Conservation (phyloP, 2,888 invertebrate species). For the Galerucella nymphaeae region DNA sequence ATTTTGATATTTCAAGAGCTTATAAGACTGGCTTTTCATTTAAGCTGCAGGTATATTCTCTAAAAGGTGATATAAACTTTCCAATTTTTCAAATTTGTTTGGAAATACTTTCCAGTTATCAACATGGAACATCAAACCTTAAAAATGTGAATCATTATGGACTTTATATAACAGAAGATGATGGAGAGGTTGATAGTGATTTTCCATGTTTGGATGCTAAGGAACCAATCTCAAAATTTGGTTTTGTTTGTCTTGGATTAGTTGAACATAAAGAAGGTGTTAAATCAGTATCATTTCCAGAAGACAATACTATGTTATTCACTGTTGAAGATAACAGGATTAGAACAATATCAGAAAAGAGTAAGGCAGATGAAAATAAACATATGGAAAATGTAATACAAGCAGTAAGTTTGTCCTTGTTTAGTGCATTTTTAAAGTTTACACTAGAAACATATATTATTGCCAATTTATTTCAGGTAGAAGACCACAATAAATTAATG, state of each 20-base stretch:
- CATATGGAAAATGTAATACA: constrained; percentile 67
- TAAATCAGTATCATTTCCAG: constrained; percentile 61
- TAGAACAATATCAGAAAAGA: constrained; percentile 42
- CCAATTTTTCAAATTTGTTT: background rate
- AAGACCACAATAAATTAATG: constrained; percentile 77
- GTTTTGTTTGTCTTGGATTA: constrained; percentile 88
- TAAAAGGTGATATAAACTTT: background rate
- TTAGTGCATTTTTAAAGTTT: background rate
- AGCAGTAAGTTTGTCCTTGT: constrained; percentile 37
- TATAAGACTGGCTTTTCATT: too few relatives aligned
- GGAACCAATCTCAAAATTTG: constrained; percentile 93
- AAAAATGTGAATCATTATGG: constrained; percentile 81
- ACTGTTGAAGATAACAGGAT: constrained; percentile 33
- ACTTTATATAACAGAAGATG: constrained; percentile 94
- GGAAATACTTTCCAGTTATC: constrained; percentile 34
- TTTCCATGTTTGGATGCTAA: constrained; percentile 90
- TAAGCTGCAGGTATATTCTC: too few relatives aligned
- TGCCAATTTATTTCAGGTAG: constrained; percentile 43
- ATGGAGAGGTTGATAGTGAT: constrained; percentile 93
- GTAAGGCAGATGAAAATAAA: constrained; percentile 58
- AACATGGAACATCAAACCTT: constrained; percentile 63
- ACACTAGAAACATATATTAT: background rate
- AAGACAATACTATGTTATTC: constrained; percentile 24
- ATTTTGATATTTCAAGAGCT: too few relatives aligned
- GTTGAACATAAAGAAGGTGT: constrained; percentile 76